Conservation (phyloP, 2,888 invertebrate species). For the Drosophila conformis region DNA sequence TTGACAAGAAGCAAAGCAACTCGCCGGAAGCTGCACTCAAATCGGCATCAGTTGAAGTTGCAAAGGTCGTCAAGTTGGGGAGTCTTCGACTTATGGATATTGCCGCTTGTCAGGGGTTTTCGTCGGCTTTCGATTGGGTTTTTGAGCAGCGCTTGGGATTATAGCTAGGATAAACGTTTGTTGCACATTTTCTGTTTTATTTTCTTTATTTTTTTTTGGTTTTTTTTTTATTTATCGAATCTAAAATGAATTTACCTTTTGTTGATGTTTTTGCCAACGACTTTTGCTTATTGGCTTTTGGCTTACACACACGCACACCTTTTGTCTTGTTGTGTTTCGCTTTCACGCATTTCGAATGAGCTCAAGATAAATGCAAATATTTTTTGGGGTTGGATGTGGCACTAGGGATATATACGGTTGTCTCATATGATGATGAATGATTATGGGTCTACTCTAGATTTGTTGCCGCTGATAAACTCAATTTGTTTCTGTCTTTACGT, state of each 20-base stretch:
- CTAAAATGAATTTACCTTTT: slow-evolving; percentile 74
- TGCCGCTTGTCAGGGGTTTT: slow-evolving; percentile 25
- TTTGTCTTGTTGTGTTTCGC: slow-evolving; percentile 61
- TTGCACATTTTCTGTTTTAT: slow-evolving; percentile 68
- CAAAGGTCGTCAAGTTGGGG: background rate
- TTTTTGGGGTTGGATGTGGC: slow-evolving; percentile 24
- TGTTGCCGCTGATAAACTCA: slow-evolving; percentile 72
- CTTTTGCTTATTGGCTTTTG: slow-evolving; percentile 74
- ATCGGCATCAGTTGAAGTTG: slow-evolving; percentile 13
- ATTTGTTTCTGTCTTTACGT: slow-evolving; percentile 58
- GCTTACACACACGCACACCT: slow-evolving; percentile 29
- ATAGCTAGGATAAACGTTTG: slow-evolving; percentile 60
- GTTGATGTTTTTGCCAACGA: slow-evolving; percentile 61
- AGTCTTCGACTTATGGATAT: slow-evolving; percentile 36
- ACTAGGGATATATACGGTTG: slow-evolving; percentile 30
- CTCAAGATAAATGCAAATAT: slow-evolving; percentile 77
- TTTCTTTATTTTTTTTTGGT: slow-evolving; percentile 45
- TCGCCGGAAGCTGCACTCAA: slow-evolving; percentile 28
- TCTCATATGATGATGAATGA: slow-evolving; percentile 74
- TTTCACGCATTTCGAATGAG: slow-evolving; percentile 65
- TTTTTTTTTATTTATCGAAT: slow-evolving; percentile 57
- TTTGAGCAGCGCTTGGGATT: slow-evolving; percentile 24
- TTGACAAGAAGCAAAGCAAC: slow-evolving; percentile 36
- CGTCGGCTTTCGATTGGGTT: slow-evolving; percentile 23
- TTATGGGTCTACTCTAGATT: slow-evolving; percentile 66